A percentile compares a stretch with the other conserved stretches of the same genome.
These are phyloP conservation scores for Microhierax caerulescens DNA, from an alignment of 2,797 vertebrate species.

Conservation along the genomic window DNA sequence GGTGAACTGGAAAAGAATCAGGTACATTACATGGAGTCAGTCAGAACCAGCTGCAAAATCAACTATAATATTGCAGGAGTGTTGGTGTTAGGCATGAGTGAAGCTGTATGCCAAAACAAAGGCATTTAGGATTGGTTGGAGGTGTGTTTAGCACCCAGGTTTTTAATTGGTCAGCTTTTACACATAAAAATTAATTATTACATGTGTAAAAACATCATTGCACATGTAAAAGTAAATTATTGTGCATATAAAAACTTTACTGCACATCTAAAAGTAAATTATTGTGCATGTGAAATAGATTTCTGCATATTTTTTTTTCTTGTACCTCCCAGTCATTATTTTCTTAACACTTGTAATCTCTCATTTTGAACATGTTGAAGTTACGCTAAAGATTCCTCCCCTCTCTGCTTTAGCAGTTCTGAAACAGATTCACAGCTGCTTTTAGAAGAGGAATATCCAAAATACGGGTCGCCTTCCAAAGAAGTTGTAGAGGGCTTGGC, in stretches of 20 bases:
- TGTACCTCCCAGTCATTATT: conserved; percentile 30
- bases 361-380: background rate
- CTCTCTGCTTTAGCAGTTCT: background rate
- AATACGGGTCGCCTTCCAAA: background rate
- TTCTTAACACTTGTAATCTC: conserved; percentile 32
- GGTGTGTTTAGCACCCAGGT: background rate
- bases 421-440: background rate
- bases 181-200: conserved; percentile 54
- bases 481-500: background rate
- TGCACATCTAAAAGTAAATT: conserved; percentile 70
- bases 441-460: background rate
- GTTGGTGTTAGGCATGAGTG: background rate
- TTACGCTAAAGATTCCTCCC: background rate
- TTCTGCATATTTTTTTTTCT: background rate
- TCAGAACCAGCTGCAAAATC: background rate
- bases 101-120: background rate
- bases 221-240: conserved; percentile 67
- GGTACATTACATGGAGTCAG: fast-evolving
- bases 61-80: background rate
- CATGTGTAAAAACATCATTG: conserved; percentile 50
- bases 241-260: conserved; percentile 68
- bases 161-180: conserved; percentile 43
- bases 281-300: conserved; percentile 51
- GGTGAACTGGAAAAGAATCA: background rate
- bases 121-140: background rate